Base-by-base conservation (phyloP, 2,113 vertebrate genomes). In the Serinus canaria region DNA sequence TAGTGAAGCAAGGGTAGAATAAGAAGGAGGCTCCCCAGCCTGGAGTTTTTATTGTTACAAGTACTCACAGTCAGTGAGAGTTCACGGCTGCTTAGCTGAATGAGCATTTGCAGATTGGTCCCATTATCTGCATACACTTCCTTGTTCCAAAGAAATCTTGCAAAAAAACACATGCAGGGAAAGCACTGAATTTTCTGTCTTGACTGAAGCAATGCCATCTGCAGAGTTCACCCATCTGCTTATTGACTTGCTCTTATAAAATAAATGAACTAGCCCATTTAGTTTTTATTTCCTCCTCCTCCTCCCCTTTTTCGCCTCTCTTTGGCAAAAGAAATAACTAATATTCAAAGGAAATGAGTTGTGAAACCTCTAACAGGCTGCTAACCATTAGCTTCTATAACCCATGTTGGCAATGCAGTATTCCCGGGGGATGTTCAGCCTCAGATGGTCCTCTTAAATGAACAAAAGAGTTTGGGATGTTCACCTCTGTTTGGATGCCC, bases 281-380 rank as follows among this genome's bases (percentile, higher is more conserved):
- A 78, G 56, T 7, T 90, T 94, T 91, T 90, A 84, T 91, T 95
- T 96, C 70, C 49, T 94, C 49, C 52, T 92, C 52, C 64, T 92
- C 52, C 64, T 95, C 56, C 58, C 59, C 15, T 41, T 92, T 92
- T 88, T 64, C 0, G 6, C 63, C 62, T 91, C 46, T 56, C 35
- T 91, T 70, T 83, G 90, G 56, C 80, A 94, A 92, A 88, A 94
- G 11, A 91, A 95, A 46, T 75, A 78, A 53, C 44, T 73, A 72
- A 93, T 68, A 81, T 68, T 69, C 43, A 84, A 72, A 93, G 62
- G 28, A 94, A 95, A 90, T 72, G 18, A 92, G 43, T 82, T 90
- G 80, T 82, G 83, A 96, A 93, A 87, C 73, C 64, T 92, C 86
- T 91, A 88, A 88, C 73, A 88, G 73, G 41, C 69, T 90, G 64